Conservation (phyloP, 2,113 vertebrate species). For the Nycticryphes semicollaris region DNA sequence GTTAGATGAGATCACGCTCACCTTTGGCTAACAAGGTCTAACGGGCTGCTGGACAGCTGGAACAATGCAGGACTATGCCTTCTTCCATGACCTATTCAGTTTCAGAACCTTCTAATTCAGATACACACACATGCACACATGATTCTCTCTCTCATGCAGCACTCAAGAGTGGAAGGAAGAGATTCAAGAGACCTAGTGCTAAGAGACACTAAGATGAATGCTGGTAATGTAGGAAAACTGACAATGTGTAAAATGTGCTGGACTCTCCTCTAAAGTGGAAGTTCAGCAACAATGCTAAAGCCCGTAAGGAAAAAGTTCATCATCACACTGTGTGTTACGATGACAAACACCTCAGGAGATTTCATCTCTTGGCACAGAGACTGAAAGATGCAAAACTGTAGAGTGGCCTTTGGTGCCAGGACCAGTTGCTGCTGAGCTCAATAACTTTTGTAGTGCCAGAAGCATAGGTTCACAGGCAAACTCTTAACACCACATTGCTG, state of each 20-base stretch:
- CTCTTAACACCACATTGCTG: not conserved
- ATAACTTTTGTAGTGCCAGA: not conserved
- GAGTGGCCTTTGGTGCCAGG: not conserved
- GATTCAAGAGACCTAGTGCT: not conserved
- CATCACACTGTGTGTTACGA: not conserved
- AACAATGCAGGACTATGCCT: not conserved
- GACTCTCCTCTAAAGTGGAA: not conserved
- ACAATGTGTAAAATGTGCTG: not conserved
- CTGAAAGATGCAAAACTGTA: too few species aligned
- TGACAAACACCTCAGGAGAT: not conserved
- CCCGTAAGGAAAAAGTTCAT: not conserved
- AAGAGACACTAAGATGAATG: not conserved
- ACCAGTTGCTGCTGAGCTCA: not conserved
- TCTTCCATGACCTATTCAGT: not conserved
- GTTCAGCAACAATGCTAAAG: not conserved
- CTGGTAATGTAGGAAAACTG: not conserved
- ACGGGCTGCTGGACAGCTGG: not conserved
- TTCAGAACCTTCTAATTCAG: not conserved
- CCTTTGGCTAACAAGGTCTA: not conserved
- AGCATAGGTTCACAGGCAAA: not conserved
- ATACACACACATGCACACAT: not conserved
- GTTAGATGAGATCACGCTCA: not conserved
- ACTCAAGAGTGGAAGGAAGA: not conserved
- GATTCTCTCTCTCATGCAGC: not conserved
- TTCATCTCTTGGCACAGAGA: not conserved